Evolutionary conservation across 2,113 vertebrate species (phyloP).

Genomic region (Irena cyanogastra): DNA sequence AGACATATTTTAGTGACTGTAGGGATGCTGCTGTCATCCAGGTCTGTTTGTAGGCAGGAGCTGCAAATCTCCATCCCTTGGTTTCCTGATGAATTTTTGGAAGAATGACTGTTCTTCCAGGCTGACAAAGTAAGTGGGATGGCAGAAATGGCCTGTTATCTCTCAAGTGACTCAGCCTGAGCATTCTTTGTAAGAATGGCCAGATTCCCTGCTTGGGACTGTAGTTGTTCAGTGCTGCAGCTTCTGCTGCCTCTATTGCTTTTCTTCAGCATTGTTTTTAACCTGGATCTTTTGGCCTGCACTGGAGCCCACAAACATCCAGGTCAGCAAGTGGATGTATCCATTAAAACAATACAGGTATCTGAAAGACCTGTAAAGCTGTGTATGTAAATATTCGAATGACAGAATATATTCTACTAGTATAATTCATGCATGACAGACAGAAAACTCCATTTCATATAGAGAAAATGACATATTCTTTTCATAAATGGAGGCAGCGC

Average conservation of each 20-base stretch:
- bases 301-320: neutral
- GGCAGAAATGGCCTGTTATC: neutral
- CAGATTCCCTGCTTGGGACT: neutral
- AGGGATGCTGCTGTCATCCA: neutral
- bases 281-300: neutral
- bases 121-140: neutral
- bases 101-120: neutral
- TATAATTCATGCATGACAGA: neutral
- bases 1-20: neutral
- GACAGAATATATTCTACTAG: neutral
- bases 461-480: neutral
- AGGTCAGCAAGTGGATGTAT: neutral
- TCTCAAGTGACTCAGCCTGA: neutral
- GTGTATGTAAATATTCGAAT: neutral
- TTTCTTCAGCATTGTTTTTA: neutral
- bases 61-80: neutral
- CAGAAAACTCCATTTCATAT: neutral
- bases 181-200: neutral
- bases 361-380: neutral
- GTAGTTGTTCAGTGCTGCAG: neutral
- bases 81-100: neutral
- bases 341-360: neutral
- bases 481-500: neutral
- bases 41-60: neutral
- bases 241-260: neutral